Evolutionary conservation across 1,140 invertebrate genomes (phyloP), one percentile per base, ranked within the genome.

Genomic region (Trinorchestia longiramus): DNA sequence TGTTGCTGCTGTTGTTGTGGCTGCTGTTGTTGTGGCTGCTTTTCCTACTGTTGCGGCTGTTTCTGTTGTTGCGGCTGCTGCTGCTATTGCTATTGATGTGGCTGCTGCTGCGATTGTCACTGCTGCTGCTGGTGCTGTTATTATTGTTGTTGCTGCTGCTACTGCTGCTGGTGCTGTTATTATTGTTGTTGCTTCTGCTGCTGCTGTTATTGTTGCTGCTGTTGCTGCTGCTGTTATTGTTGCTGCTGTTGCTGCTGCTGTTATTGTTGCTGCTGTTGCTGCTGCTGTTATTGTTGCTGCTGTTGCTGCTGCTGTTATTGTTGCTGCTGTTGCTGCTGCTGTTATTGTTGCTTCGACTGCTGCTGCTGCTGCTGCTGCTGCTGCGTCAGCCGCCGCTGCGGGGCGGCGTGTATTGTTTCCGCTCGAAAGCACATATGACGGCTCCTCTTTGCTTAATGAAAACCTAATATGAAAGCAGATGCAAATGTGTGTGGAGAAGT

Each of bases 391-490:
- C 41, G 8, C 8, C 28, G n/a, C 8, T 15, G 41, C 88, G 88
- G 88, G n/a, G 41, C 41, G 43, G 36, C 90, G 19, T 94, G 92
- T 94, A 94, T 94, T 94, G 92, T 94, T 94, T 94, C 92, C 44
- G 92, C 43, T 94, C 92, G 92, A 94, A 45, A 40, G 92, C 92
- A 45, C 92, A 45, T 47, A 94, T 94, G 92, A 94, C 44, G 92
- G 43, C 44, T 44, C 44, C 92, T 94, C 92, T 94, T 47, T 94
- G 41, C 92, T 47, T 94, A 94, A 94, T 94, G 92, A 94, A 94
- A 94, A 94, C 92, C 92, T 94, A 94, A 94, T 94, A 94, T 94
- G 92, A 94, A 90, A 90, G 88, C 88, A 90, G 88, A 90, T 90
- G 88, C 88, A 90, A 90, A 90, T 90, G 88, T 90, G 88, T 90